A percentile compares a stretch with the other conserved stretches of the same genome.
Conservation (phyloP, 2,797 vertebrate genomes). For the Anas georgica region DNA sequence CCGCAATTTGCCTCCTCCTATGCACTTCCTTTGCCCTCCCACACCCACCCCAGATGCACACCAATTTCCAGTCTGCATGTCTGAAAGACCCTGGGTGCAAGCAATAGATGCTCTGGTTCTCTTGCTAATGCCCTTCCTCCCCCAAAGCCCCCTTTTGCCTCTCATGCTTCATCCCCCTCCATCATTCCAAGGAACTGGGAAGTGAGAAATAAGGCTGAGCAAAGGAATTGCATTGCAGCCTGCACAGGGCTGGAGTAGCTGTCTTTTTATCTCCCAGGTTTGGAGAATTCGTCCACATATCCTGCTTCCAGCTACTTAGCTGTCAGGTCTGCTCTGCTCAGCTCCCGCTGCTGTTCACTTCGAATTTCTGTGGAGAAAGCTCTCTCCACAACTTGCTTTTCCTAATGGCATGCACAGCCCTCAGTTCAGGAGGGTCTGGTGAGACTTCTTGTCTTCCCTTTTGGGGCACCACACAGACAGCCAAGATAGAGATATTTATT, state of each 20-base stretch:
- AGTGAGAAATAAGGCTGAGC: background rate
- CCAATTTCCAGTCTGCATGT: background rate
- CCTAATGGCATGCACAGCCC: background rate
- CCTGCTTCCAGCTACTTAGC: constrained; percentile 26
- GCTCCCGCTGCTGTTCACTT: background rate
- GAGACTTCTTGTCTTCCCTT: background rate
- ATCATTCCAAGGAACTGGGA: background rate
- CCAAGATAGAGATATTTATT: background rate
- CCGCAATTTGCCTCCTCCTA: background rate
- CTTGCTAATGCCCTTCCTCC: background rate
- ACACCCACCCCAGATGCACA: background rate
- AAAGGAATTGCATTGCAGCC: background rate
- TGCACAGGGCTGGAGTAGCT: background rate
- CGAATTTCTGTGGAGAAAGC: background rate
- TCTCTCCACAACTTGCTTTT: background rate
- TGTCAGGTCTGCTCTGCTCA: background rate
- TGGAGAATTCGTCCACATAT: background rate
- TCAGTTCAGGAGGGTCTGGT: background rate
- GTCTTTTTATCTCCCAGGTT: background rate
- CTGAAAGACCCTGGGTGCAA: background rate
- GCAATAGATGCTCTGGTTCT: background rate
- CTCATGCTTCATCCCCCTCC: background rate
- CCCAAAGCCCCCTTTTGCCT: background rate
- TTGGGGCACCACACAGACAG: background rate
- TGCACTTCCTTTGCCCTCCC: background rate